Evolutionary conservation across 2,888 invertebrate species (phyloP).

Genomic region (Amorpha juglandis): DNA sequence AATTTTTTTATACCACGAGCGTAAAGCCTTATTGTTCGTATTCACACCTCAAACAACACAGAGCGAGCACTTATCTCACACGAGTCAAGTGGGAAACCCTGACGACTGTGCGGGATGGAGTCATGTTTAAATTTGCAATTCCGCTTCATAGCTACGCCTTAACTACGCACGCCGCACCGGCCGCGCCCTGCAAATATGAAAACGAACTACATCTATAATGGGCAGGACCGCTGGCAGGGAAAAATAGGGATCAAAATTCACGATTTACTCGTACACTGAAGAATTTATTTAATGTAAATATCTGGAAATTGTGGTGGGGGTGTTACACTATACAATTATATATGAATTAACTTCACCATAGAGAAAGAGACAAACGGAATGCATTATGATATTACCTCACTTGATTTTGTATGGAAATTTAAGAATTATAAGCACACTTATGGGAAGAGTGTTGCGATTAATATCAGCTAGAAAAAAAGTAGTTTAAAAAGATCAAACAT

Average conservation of each 20-base stretch:
- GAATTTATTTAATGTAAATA: no score
- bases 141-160: constrained; percentile 50
- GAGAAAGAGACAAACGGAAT: no score
- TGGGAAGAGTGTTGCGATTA: no score
- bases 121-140: constrained; percentile 74
- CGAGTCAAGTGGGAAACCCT: constrained; percentile 18
- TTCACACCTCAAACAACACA: constrained; percentile 31
- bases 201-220: constrained; percentile 40
- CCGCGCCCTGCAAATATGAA: constrained; percentile 49
- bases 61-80: constrained; percentile 16
- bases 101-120: constrained; percentile 31
- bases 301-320: no score
- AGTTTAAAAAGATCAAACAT: no score
- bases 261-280: neutral
- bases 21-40: constrained; percentile 33
- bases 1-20: constrained; percentile 43
- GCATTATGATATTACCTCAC: no score
- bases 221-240: constrained; percentile 19
- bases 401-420: no score
- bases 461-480: no score
- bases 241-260: neutral
- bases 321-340: no score
- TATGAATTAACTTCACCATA: neutral
- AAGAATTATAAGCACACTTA: no score
- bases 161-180: constrained; percentile 47